Conservation (phyloP, 2,113 vertebrate genomes). For the Rana temporaria region DNA sequence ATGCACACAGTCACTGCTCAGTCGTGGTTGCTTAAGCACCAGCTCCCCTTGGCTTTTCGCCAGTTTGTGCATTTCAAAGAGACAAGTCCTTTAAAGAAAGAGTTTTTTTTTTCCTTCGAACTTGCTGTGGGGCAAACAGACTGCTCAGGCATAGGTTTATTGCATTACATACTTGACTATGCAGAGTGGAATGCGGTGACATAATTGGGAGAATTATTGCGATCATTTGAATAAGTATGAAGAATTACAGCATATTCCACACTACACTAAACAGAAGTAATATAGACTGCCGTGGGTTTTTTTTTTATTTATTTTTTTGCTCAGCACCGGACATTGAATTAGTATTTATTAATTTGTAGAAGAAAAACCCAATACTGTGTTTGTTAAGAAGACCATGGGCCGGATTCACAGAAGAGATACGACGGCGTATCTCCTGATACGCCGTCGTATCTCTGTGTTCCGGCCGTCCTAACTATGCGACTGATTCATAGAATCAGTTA, state of each 20-base stretch:
- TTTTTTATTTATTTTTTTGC: neutral
- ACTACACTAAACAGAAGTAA: conserved; percentile 16
- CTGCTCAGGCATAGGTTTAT: conserved; percentile 75
- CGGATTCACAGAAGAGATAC: too few species aligned
- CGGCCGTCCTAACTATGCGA: too few species aligned
- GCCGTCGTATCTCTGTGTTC: too few species aligned
- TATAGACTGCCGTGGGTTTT: neutral
- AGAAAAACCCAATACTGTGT: too few species aligned
- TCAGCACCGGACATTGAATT: conserved; percentile 6
- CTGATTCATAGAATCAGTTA: too few species aligned
- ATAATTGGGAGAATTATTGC: conserved; percentile 74
- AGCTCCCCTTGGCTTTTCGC: conserved; percentile 77
- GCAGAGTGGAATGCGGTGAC: conserved; percentile 65
- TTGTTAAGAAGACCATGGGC: too few species aligned
- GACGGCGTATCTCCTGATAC: too few species aligned
- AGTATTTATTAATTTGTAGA: conserved; percentile 22
- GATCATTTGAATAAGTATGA: conserved; percentile 69
- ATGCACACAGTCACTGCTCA: conserved; percentile 75
- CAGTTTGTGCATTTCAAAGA: conserved; percentile 72
- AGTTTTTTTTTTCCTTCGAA: conserved; percentile 72
- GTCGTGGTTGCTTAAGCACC: conserved; percentile 79
- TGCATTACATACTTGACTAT: conserved; percentile 74
- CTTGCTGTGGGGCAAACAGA: conserved; percentile 77
- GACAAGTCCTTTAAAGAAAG: conserved; percentile 73
- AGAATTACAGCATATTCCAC: conserved; percentile 14